Evolutionary conservation across 1,140 invertebrate species (phyloP).

Genomic region (Drosophila mayri): DNA sequence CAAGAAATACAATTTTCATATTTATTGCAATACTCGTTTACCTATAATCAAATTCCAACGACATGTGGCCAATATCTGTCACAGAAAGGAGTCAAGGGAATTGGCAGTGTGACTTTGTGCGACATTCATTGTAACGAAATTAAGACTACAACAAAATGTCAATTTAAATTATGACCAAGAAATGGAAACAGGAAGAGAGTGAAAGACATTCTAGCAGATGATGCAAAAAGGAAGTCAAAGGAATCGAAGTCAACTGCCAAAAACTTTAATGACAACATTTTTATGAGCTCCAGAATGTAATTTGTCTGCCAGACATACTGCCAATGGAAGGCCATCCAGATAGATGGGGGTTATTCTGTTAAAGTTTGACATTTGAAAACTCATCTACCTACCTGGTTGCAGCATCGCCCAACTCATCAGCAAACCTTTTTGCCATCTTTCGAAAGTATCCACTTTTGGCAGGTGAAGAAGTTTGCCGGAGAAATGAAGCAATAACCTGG

Average conservation of each 20-base stretch:
- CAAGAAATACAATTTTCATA: conserved; percentile 20
- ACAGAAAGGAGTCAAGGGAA: conserved; percentile 17
- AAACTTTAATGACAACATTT: conserved; percentile 72
- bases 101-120: conserved; percentile 2
- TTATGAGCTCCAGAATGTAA: conserved; percentile 69
- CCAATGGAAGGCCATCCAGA: conserved; percentile 7
- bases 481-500: conserved; percentile 82
- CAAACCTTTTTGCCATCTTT: conserved; percentile 40
- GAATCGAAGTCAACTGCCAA: conserved; percentile 66
- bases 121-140: conserved; percentile 29
- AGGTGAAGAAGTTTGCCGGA: conserved; percentile 56
- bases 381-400: not conserved
- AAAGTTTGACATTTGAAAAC: conserved; percentile 40
- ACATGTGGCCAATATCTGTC: conserved; percentile 2
- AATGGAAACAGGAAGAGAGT: not conserved
- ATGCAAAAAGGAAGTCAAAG: not conserved
- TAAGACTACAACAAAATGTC: conserved; percentile 60
- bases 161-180: conserved; percentile 68
- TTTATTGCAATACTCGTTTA: conserved; percentile 10
- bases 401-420: conserved; percentile 23
- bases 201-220: not conserved
- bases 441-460: conserved; percentile 48
- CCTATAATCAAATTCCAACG: conserved; percentile 26
- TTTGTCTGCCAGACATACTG: conserved; percentile 51
- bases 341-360: conserved; percentile 19